Evolutionary conservation across 1,140 invertebrate species (phyloP).

Genomic region (Grapholita molesta): DNA sequence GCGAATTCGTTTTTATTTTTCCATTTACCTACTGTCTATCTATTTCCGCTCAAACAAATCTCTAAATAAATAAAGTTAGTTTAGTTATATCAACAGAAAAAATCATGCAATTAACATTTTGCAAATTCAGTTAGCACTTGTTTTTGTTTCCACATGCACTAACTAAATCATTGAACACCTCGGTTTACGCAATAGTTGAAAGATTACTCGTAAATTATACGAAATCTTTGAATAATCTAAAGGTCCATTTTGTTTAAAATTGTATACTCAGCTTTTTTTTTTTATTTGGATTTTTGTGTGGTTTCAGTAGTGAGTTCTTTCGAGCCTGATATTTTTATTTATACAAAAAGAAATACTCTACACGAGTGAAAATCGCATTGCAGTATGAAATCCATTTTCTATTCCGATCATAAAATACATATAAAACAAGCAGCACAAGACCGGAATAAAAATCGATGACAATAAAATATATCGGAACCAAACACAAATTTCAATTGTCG

Average conservation of each 20-base stretch:
- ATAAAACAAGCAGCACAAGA: conserved; percentile 9
- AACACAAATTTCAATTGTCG: conserved; percentile 13
- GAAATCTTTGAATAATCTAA: too few relatives aligned
- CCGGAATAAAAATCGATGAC: conserved; percentile 9
- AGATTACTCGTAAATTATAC: too few relatives aligned
- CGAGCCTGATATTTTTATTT: too few relatives aligned
- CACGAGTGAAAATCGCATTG: neutral
- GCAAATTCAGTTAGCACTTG: neutral
- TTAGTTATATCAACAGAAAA: neutral
- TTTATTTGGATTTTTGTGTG: too few relatives aligned
- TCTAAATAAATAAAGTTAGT: neutral
- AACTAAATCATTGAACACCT: too few relatives aligned
- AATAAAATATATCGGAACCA: conserved; percentile 12
- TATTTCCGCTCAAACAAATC: neutral
- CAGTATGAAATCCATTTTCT: neutral
- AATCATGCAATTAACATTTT: too few relatives aligned
- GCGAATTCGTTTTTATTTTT: neutral
- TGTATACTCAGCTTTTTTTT: too few relatives aligned
- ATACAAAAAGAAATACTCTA: neutral
- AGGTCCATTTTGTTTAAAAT: too few relatives aligned
- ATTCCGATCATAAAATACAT: neutral
- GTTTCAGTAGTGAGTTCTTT: too few relatives aligned
- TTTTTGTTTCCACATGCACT: too few relatives aligned
- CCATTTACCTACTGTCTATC: neutral
- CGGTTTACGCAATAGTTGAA: too few relatives aligned